Evolutionary conservation across 2,797 vertebrate genomes (phyloP), one percentile per base, ranked within the genome.

Genomic region (Xenentodon cancila): DNA sequence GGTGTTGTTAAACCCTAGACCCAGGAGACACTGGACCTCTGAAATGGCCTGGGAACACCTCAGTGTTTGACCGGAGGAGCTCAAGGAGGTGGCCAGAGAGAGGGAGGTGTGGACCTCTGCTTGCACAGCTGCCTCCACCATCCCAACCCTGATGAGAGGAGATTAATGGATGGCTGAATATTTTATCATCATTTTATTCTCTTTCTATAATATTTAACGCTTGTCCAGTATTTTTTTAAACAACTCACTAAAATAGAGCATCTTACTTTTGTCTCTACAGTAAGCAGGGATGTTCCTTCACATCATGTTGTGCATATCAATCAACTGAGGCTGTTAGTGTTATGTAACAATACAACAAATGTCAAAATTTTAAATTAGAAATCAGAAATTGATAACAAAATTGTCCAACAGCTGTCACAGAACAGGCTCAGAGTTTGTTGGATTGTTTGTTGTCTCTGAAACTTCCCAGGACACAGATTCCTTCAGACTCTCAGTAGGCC

Each of bases 401-500:
- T 43, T 12, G 15, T n/a, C 13, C 18, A 17, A 22, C 20, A 50
- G 13, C 16, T 40, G 60, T 81, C 75, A 48, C 2, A 1, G 49
- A 59, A 43, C 30, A 42, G 47, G 4, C 5, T 55, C 20, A 37
- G 34, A 71, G 53, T 22, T 45, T 37, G 54, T 50, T 48, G 48
- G 51, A 40, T 59, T 68, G 17, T 18, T 45, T 9, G 20, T 42
- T 15, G 71, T 77, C 60, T 65, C 34, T 62, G 22, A 59, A 53
- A 20, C 19, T 53, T 48, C 1, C n/a, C 3, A 19, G 13, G 22
- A 9, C 17, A 37, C 34, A 37, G 34, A 37, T 16, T 16, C 44
- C 44, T 11, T 17, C 43, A 13, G 12, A 7, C 18, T 13, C 16
- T 93, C 87, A 94, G 8, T 95, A 98, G 77, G 94, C 87, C 89